phyloP scores from a whole-genome alignment of 2,888 invertebrate genomes.

The Acanthopleura granulata region DNA sequence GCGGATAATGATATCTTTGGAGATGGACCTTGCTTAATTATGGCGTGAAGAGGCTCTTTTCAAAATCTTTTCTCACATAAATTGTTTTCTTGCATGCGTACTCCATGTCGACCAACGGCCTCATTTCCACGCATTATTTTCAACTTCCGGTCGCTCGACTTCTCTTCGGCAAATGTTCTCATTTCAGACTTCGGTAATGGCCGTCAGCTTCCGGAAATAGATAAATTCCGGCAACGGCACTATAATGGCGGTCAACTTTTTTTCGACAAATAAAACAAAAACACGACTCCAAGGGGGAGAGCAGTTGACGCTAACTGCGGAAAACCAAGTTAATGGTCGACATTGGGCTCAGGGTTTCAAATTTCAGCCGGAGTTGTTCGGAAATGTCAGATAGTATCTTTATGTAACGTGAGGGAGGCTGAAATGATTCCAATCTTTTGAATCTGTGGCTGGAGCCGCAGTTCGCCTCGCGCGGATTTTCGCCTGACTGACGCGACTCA shows the following conservation, averaged over 20 bases:
- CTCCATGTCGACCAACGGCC: background rate
- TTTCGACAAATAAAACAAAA: background rate
- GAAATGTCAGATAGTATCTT: background rate
- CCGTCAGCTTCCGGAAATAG: slow-evolving; percentile 16
- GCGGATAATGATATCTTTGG: background rate
- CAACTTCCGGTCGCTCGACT: background rate
- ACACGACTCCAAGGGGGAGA: background rate
- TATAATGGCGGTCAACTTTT: background rate
- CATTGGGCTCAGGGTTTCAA: background rate
- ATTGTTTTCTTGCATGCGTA: slow-evolving; percentile 10
- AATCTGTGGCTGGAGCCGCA: background rate
- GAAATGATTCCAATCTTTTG: background rate
- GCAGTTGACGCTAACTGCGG: background rate
- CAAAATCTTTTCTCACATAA: slow-evolving; percentile 8
- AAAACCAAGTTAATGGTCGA: background rate
- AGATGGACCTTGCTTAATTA: background rate
- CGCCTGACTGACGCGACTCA: background rate
- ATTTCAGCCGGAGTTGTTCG: background rate
- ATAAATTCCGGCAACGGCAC: slow-evolving; percentile 11
- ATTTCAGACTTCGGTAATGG: slow-evolving; percentile 16
- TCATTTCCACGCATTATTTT: slow-evolving; percentile 16
- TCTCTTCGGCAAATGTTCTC: background rate
- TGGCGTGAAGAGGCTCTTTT: background rate
- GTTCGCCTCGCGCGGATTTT: background rate
- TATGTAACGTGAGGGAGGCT: background rate